phyloP scores from a whole-genome alignment of 2,888 invertebrate genomes.

The Periphyllus acericola region DNA sequence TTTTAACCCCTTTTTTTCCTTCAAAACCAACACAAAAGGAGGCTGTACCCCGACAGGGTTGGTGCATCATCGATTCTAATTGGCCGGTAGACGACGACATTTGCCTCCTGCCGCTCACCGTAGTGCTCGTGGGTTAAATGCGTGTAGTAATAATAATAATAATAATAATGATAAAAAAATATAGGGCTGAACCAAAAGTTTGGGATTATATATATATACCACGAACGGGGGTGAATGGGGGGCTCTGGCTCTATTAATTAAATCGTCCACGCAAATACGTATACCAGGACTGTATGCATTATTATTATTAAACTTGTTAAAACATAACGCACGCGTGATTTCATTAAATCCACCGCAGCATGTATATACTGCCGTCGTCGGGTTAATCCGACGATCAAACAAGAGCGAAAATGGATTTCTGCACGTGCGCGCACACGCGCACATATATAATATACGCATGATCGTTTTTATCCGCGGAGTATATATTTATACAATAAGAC shows the following conservation, averaged over 20 bases:
- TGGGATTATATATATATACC: neutral
- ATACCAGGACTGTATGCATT: neutral
- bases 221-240: neutral
- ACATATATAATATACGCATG: neutral
- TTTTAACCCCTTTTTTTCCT: slow-evolving; percentile 59
- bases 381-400: slow-evolving; percentile 50
- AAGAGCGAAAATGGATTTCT: slow-evolving; percentile 1
- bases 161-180: neutral
- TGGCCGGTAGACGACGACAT: slow-evolving; percentile 46
- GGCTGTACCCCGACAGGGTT: slow-evolving; percentile 41
- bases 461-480: neutral
- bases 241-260: slow-evolving; percentile 31
- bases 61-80: slow-evolving; percentile 54
- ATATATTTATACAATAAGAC: slow-evolving; percentile 12
- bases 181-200: slow-evolving; percentile 10
- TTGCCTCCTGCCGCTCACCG: neutral
- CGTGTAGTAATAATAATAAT: slow-evolving; percentile 16
- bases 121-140: neutral
- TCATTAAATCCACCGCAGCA: slow-evolving; percentile 18
- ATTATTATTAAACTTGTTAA: slow-evolving; percentile 55
- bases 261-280: slow-evolving; percentile 4
- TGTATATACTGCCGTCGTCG: neutral
- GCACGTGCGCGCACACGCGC: neutral
- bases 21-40: slow-evolving; percentile 38
- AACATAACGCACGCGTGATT: slow-evolving; percentile 55